Percentiles rank a stretch among this genome's conserved stretches.
These are phyloP conservation scores for Andricus quercusramuli DNA, from an alignment of 2,888 invertebrate genomes.

Conservation along the genomic window DNA sequence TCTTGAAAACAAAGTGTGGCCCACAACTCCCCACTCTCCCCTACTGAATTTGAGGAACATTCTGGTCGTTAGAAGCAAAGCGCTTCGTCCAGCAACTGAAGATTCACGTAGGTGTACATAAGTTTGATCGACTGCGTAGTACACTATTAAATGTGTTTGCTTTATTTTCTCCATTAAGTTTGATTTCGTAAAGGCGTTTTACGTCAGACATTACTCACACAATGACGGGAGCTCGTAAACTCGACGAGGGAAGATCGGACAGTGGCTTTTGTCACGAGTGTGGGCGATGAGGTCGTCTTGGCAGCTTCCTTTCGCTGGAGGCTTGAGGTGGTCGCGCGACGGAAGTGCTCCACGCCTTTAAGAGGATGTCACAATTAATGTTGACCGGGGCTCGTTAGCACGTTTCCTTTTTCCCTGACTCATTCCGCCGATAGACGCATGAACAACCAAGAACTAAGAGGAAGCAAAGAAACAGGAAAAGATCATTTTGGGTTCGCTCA, in stretches of 20 bases:
- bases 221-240: constrained; percentile 27
- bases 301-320: constrained; percentile 70
- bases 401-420: constrained; percentile 72
- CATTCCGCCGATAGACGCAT: constrained; percentile 14
- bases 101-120: neutral
- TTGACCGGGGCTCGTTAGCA: constrained; percentile 75
- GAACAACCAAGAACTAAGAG: constrained; percentile 10
- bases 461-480: constrained; percentile 24
- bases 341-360: constrained; percentile 65
- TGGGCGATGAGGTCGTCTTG: constrained; percentile 75
- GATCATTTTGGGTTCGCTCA: neutral
- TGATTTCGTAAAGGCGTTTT: constrained; percentile 23
- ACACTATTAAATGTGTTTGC: constrained; percentile 30
- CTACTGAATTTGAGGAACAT: neutral
- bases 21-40: too few species aligned
- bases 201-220: constrained; percentile 14
- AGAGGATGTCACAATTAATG: constrained; percentile 77
- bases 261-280: constrained; percentile 52
- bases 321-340: constrained; percentile 63
- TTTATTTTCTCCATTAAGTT: constrained; percentile 16
- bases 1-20: too few species aligned
- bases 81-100: neutral
- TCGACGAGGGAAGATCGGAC: constrained; percentile 7
- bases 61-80: neutral
- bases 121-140: constrained; percentile 14